Base-by-base conservation (phyloP, 2,797 vertebrate species). In the Simalia tracyae region DNA sequence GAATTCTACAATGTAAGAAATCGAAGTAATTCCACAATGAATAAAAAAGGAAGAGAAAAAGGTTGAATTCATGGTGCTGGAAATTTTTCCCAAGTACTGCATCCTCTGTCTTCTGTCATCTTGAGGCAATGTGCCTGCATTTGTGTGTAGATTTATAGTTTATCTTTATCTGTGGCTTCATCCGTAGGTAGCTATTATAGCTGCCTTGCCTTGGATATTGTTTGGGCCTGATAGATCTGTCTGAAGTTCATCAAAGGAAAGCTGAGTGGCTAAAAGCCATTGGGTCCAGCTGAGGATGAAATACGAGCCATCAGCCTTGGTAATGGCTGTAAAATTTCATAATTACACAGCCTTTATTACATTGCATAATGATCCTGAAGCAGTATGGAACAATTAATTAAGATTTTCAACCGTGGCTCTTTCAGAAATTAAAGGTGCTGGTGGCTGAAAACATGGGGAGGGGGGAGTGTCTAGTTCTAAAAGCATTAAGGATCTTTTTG, bases 311-410 rank as follows among this genome's bases (percentile, higher is more conserved):
- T 99, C 99, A 99, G 99, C 98, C 98, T 98, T 98, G 98, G 99
- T 99, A 99, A 99, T 99, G 99, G 99, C 99, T 99, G 99, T 99
- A 99, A 99, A 99, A 99, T 99, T 99, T 99, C 98, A 99, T 99
- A 99, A 99, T 99, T 99, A 99, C 99, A 99, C 98, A 98, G 98
- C 98, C 99, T 99, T 99, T 99, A 99, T 99, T 99, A 98, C 99
- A 98, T 99, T 99, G 99, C 99, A 99, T 99, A 99, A 99, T 99
- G 99, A 99, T 99, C 99, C 98, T 98, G 98, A 99, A 99, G 99
- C 99, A 99, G 98, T 99, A 99, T 99, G 99, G 99, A 99, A 99
- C 99, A 99, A 99, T 99, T 99, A 99, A 99, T 99, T 99, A 99
- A 99, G 98, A 99, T 99, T 99, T 99, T 99, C 98, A 99, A 98